phyloP scores from a whole-genome alignment of 2,797 vertebrate genomes.

The Tokudaia tokunoshimensis region DNA sequence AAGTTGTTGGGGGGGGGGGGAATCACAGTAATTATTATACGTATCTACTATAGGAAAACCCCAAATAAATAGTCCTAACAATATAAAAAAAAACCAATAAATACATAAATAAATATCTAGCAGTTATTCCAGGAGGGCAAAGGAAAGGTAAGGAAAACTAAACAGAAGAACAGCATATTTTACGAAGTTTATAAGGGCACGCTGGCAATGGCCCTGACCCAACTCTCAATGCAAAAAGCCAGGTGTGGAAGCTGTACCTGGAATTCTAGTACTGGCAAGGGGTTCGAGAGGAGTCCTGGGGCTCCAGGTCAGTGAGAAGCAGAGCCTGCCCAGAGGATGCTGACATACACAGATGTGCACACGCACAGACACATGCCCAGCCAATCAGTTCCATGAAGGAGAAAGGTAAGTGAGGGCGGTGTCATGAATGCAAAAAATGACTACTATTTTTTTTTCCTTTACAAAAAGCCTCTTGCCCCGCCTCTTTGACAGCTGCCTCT shows the following conservation, averaged over 20 bases:
- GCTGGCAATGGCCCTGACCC: not conserved
- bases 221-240: no score
- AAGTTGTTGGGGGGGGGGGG: not conserved
- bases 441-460: not conserved
- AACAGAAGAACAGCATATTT: not conserved
- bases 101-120: not conserved
- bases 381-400: not conserved
- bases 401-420: not conserved
- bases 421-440: slow-evolving; percentile 25
- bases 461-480: not conserved
- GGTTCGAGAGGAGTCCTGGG: not conserved
- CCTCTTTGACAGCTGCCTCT: not conserved
- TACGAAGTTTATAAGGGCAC: not conserved
- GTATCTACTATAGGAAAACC: not conserved
- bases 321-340: not conserved
- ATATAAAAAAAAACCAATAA: not conserved
- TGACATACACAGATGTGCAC: accelerated
- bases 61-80: not conserved
- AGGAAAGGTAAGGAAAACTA: not conserved
- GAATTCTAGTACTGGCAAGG: not conserved
- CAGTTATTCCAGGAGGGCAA: not conserved
- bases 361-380: not conserved
- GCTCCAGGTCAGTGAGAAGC: not conserved
- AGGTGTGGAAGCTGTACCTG: not conserved
- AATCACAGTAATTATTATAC: not conserved